Base-by-base conservation (phyloP, 2,113 vertebrate species). In the Spermophilus dauricus region DNA sequence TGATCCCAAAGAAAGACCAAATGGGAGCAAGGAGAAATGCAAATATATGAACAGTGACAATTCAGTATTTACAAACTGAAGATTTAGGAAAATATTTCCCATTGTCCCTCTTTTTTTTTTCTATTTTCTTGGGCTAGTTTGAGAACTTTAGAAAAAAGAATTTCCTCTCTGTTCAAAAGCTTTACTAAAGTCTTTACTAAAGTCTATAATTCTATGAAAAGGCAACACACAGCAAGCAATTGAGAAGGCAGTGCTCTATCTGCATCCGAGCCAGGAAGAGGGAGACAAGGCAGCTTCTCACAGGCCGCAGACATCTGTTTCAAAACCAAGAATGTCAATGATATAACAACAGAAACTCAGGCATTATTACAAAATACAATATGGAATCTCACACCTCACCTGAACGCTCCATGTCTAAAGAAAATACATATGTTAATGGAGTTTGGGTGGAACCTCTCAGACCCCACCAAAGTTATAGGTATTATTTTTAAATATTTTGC, bases 141-240 rank as follows among this genome's bases (percentile, higher is more conserved):
- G 37, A n/a, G 58, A 82, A 91, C 39, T 88, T 94, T 0, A 42
- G 32, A 37, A 61, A 65, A 78, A 32, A 51, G 1, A 4, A 34
- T 45, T 82, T 86, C 20, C 37, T 28, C 53, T 76, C 39, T 78
- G 32, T 42, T 83, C 93, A 61, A 89, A 86, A 94, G 93, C 81
- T 83, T 84, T 86, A 48, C 45, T 28, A 84, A 53, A 94, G 53
- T 76, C 84, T 95, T 87, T 76, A n/a, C n/a, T n/a, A n/a, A 53
- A 34, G 76, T 82, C 86, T 87, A 58, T 51, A 30, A 53, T 56
- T 95, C 80, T 77, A 76, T 51, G 69, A 96, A 93, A 96, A 91
- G 76, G 84, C 89, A 91, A 56, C 39, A 97, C 87, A 97, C 70
- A 97, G 86, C 86, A 93, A 81, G 92, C 92, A 75, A 96, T 67